These are phyloP conservation scores for Zapus hudsonius DNA, from an alignment of 2,113 vertebrate genomes.

Conservation along the genomic window DNA sequence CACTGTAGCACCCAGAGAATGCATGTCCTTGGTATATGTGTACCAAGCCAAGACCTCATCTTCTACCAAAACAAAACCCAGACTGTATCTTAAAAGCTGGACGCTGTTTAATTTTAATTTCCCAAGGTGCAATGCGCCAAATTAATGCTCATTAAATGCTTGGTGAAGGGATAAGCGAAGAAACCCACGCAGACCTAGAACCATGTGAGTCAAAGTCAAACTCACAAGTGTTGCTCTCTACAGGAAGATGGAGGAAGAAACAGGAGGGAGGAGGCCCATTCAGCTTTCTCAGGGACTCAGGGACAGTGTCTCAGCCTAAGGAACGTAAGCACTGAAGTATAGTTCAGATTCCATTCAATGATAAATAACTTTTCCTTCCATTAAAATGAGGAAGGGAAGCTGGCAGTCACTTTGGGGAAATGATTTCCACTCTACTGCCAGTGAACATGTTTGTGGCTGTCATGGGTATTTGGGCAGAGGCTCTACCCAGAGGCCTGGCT, in stretches of 20 bases:
- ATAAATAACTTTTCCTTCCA: constrained; percentile 49
- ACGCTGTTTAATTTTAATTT: constrained; percentile 3
- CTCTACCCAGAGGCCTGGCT: neutral
- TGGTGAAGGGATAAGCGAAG: neutral
- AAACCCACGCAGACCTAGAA: neutral
- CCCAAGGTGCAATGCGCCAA: neutral
- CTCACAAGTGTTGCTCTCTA: neutral
- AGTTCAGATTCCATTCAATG: constrained; percentile 56
- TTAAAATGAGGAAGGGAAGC: neutral
- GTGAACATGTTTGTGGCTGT: neutral
- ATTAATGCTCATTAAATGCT: neutral
- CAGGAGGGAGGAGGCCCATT: neutral
- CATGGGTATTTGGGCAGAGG: constrained; percentile 34
- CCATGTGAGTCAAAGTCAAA: neutral
- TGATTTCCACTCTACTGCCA: neutral
- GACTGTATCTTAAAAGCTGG: neutral
- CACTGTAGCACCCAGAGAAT: neutral
- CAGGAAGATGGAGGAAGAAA: neutral
- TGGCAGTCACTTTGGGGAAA: neutral
- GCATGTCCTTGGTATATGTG: neutral
- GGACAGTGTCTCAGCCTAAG: neutral
- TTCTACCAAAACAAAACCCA: neutral
- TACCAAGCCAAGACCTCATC: neutral
- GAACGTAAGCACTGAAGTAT: constrained; percentile 62
- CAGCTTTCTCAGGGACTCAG: constrained; percentile 15